phyloP scores from a whole-genome alignment of 2,113 vertebrate species.

The Aptenodytes patagonicus region DNA sequence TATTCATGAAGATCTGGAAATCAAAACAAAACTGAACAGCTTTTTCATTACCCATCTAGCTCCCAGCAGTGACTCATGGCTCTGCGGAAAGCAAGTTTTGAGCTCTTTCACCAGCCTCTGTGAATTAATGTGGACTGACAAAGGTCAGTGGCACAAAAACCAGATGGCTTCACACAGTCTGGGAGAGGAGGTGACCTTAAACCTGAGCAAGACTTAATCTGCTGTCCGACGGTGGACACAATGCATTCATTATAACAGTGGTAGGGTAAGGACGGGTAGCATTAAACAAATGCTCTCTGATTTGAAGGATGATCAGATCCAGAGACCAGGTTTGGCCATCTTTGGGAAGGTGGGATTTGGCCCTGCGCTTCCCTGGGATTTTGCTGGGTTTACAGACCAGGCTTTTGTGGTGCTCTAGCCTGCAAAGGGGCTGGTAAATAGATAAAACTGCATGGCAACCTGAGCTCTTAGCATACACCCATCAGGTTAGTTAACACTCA shows the following conservation, averaged over 20 bases:
- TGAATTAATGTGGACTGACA: neutral
- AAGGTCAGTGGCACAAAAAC: slow-evolving; percentile 31
- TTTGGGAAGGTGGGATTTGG: neutral
- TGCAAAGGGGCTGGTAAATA: neutral
- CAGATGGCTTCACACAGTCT: neutral
- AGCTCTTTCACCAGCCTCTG: neutral
- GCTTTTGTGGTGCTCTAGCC: neutral
- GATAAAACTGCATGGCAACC: neutral
- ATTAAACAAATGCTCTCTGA: neutral
- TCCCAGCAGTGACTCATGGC: neutral
- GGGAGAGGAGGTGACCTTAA: slow-evolving; percentile 21
- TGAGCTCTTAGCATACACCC: neutral
- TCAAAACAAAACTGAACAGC: neutral
- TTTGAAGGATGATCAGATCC: neutral
- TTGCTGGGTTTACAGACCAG: neutral
- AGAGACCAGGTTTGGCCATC: neutral
- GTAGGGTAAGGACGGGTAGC: neutral
- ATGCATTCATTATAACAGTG: neutral
- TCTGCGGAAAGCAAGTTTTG: neutral
- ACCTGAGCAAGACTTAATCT: slow-evolving; percentile 27
- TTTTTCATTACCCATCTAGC: slow-evolving; percentile 12
- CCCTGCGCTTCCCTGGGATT: neutral
- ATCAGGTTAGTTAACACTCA: neutral
- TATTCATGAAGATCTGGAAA: slow-evolving; percentile 17
- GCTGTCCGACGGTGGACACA: neutral